A percentile compares a stretch with the other conserved stretches of the same genome.
Conservation (phyloP, 2,888 invertebrate genomes). For the Pterostichus niger region DNA sequence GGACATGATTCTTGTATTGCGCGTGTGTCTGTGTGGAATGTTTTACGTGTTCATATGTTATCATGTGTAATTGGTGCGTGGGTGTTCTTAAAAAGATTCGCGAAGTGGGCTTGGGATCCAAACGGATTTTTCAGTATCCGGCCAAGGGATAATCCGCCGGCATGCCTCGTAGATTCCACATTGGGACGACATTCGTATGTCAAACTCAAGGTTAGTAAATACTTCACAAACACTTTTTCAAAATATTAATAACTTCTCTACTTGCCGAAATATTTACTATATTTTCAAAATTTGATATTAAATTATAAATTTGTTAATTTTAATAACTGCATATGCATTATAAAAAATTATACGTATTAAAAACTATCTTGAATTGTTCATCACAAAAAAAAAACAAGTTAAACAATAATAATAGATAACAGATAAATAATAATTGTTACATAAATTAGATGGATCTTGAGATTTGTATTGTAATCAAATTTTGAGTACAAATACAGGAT, state of each 20-base stretch:
- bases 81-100: slow-evolving; percentile 77
- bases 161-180: slow-evolving; percentile 80
- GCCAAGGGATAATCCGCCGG: slow-evolving; percentile 80
- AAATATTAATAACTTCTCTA: no score
- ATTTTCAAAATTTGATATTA: not conserved
- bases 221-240: no score
- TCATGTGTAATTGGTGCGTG: slow-evolving; percentile 79
- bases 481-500: not conserved
- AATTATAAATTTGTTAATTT: not conserved
- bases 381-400: slow-evolving; percentile 19
- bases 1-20: slow-evolving; percentile 74
- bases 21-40: slow-evolving; percentile 77
- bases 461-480: slow-evolving; percentile 38
- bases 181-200: slow-evolving; percentile 83
- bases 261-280: no score
- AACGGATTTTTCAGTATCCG: slow-evolving; percentile 76
- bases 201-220: slow-evolving; percentile 80
- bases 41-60: slow-evolving; percentile 77
- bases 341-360: no score
- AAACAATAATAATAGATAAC: slow-evolving; percentile 8
- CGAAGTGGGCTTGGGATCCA: slow-evolving; percentile 79
- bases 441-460: slow-evolving; percentile 21
- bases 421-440: not conserved
- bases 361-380: slow-evolving; percentile 10
- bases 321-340: not conserved